Evolutionary conservation across 2,888 invertebrate species (phyloP).

Genomic region (Rhaphigaster nebulosa): DNA sequence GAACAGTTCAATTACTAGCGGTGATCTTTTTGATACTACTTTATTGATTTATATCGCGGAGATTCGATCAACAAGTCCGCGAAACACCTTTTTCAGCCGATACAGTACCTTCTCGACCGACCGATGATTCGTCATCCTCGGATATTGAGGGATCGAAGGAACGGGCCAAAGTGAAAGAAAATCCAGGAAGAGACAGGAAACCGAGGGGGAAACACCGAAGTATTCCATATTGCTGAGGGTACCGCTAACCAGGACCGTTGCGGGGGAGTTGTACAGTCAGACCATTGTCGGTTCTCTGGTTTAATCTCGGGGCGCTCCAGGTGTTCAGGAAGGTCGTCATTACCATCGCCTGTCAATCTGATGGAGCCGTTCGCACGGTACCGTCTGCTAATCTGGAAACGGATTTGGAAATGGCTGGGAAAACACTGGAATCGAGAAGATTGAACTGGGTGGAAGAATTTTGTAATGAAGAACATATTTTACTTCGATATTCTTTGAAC

Average conservation of each 20-base stretch:
- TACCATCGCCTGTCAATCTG: background rate
- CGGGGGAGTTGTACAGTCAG: background rate
- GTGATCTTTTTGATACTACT: no score
- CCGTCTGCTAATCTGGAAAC: background rate
- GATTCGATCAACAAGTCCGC: background rate
- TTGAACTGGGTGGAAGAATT: no score
- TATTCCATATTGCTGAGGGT: slow-evolving; percentile 13
- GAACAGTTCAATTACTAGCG: no score
- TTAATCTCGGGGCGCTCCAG: background rate
- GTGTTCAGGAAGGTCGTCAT: background rate
- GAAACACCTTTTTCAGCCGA: background rate
- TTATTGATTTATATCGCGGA: background rate
- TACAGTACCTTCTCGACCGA: background rate
- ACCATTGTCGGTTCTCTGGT: background rate
- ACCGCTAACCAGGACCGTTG: slow-evolving; percentile 16
- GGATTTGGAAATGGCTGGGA: background rate
- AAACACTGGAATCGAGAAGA: background rate
- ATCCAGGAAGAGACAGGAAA: background rate
- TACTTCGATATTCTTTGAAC: no score
- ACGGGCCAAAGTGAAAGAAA: slow-evolving; percentile 2
- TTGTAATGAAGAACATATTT: no score
- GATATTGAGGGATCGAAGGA: slow-evolving; percentile 15
- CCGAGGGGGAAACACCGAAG: background rate
- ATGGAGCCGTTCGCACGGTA: background rate
- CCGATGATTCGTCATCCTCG: background rate